These are phyloP conservation scores for Promerops cafer DNA, from an alignment of 2,113 vertebrate species.

Conservation along the genomic window DNA sequence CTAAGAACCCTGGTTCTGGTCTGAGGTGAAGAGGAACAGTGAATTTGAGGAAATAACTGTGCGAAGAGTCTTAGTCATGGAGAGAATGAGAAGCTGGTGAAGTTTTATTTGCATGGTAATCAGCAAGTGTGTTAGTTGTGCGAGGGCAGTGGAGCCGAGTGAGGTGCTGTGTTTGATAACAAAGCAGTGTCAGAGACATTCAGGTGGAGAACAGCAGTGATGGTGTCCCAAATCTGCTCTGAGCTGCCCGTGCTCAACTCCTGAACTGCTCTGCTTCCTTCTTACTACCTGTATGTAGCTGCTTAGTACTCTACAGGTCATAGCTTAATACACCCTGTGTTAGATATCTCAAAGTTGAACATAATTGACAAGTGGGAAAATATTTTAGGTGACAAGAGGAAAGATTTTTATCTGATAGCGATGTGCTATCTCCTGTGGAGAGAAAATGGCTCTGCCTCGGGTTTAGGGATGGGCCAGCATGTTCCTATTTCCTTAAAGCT, in stretches of 20 bases:
- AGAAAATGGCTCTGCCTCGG: not conserved
- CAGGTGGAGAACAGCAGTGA: not conserved
- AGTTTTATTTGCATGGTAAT: not conserved
- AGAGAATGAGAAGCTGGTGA: not conserved
- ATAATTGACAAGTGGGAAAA: not conserved
- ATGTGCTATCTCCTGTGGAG: not conserved
- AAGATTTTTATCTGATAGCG: not conserved
- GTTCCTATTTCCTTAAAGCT: not conserved
- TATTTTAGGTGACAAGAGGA: not conserved
- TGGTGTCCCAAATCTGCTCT: not conserved
- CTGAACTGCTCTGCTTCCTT: not conserved
- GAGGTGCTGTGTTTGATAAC: not conserved
- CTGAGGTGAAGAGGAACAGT: not conserved
- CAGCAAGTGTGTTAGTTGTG: not conserved
- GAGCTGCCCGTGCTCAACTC: not conserved
- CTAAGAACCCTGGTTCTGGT: not conserved
- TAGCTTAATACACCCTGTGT: rapidly evolving
- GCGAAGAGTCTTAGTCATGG: not conserved
- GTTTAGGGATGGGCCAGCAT: rapidly evolving
- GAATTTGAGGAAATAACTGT: not conserved
- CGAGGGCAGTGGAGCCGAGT: not conserved
- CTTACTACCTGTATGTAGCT: rapidly evolving
- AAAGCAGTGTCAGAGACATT: rapidly evolving
- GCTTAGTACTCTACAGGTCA: not conserved
- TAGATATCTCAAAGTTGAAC: not conserved